phyloP scores from a whole-genome alignment of 2,113 vertebrate genomes.

The Pongo pygmaeus region DNA sequence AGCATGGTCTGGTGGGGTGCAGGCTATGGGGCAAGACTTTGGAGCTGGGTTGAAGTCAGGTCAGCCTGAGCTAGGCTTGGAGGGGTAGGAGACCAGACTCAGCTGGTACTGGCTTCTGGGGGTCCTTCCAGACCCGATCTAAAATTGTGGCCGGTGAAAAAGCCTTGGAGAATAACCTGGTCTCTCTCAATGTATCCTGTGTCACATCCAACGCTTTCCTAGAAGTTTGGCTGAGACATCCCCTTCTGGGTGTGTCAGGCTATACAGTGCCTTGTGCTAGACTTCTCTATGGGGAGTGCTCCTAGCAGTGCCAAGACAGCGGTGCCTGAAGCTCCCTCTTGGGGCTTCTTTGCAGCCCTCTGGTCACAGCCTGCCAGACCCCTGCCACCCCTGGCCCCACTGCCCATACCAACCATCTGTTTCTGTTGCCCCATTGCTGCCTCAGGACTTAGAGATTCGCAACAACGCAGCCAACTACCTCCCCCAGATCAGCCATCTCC shows the following conservation, averaged over 20 bases:
- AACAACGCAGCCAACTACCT: slow-evolving; percentile 92
- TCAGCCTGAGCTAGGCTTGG: neutral
- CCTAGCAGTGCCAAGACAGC: too few species aligned
- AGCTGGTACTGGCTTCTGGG: neutral
- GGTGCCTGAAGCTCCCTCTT: neutral
- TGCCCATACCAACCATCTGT: neutral
- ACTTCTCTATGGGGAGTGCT: neutral
- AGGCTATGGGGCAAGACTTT: neutral
- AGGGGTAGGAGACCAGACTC: neutral
- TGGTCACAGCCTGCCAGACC: neutral
- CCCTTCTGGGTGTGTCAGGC: neutral
- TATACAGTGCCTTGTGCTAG: neutral
- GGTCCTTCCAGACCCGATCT: neutral
- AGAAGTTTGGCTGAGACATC: neutral
- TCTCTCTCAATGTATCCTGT: too few species aligned
- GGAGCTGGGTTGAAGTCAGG: neutral
- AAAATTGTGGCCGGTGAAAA: neutral
- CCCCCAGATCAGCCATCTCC: slow-evolving; percentile 95
- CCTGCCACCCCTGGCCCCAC: fast-evolving
- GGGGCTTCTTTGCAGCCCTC: neutral
- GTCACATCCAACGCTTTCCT: neutral
- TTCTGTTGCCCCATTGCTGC: neutral
- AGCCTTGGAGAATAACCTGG: neutral
- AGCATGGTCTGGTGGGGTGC: neutral
- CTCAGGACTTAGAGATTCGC: slow-evolving; percentile 92